A percentile compares a stretch with the other conserved stretches of the same genome.
Conservation (phyloP, 2,113 vertebrate species). For the Indri indri region DNA sequence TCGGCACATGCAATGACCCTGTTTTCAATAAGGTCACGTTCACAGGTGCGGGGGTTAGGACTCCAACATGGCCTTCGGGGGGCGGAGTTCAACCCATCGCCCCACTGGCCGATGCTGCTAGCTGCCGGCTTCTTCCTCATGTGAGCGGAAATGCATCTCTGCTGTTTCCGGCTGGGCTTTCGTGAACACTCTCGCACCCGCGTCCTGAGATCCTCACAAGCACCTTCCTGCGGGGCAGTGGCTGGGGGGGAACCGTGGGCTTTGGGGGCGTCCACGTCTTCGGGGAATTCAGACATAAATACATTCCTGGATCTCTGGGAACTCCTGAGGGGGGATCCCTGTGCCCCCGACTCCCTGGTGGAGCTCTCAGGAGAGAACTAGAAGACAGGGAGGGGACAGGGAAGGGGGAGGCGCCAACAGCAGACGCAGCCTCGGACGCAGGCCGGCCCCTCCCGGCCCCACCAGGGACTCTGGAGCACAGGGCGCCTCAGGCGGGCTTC, state of each 20-base stretch:
- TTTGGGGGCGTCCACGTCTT: neutral
- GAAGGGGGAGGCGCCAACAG: too few species aligned
- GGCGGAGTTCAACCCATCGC: accelerated
- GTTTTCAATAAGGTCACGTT: neutral
- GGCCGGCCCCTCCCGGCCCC: neutral
- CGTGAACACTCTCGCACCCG: accelerated
- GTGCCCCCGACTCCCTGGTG: too few species aligned
- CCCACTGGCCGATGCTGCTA: too few species aligned
- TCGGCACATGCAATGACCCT: neutral
- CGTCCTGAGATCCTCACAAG: neutral
- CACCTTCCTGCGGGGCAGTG: too few species aligned
- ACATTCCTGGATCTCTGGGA: neutral
- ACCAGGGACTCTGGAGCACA: neutral
- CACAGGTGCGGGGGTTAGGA: neutral
- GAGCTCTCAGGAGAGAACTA: neutral
- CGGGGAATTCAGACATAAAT: neutral
- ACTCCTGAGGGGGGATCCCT: neutral
- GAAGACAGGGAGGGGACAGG: neutral
- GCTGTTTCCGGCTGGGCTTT: accelerated
- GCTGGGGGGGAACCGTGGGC: neutral
- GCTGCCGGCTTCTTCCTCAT: neutral
- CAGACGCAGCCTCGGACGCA: neutral
- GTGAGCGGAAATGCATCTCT: neutral
- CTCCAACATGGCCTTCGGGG: neutral
- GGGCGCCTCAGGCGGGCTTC: neutral